A percentile compares a stretch with the other conserved stretches of the same genome.
phyloP scores from a whole-genome alignment of 2,797 vertebrate genomes.

The Thunnus albacares region DNA sequence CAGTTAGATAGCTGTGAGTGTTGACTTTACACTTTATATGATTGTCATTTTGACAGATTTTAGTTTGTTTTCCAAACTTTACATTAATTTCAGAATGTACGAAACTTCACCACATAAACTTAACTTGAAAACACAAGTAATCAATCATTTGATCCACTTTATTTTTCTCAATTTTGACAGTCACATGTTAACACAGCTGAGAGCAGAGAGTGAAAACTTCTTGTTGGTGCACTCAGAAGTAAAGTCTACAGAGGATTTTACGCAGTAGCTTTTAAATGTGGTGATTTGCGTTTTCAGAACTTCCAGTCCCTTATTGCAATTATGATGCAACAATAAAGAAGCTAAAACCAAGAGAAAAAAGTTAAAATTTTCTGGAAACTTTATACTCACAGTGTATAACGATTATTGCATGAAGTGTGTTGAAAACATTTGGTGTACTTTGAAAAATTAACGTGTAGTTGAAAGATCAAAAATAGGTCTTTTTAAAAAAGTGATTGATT shows the following conservation, averaged over 20 bases:
- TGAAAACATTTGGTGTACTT: background rate
- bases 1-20: background rate
- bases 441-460: too few relatives aligned
- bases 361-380: background rate
- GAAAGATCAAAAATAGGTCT: too few relatives aligned
- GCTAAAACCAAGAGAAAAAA: too few relatives aligned
- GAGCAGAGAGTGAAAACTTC: too few relatives aligned
- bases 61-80: too few relatives aligned
- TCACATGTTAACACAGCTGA: too few relatives aligned
- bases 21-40: background rate
- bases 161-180: too few relatives aligned
- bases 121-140: too few relatives aligned
- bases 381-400: background rate
- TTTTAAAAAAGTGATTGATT: background rate
- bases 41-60: background rate
- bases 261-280: background rate
- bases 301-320: too few relatives aligned
- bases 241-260: too few relatives aligned
- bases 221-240: background rate
- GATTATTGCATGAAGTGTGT: background rate
- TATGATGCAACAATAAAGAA: too few relatives aligned
- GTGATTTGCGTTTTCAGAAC: background rate
- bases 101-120: background rate
- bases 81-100: background rate
- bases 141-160: too few relatives aligned